Evolutionary conservation across 2,888 invertebrate species (phyloP).

Genomic region (Asteroscopus sphinx): DNA sequence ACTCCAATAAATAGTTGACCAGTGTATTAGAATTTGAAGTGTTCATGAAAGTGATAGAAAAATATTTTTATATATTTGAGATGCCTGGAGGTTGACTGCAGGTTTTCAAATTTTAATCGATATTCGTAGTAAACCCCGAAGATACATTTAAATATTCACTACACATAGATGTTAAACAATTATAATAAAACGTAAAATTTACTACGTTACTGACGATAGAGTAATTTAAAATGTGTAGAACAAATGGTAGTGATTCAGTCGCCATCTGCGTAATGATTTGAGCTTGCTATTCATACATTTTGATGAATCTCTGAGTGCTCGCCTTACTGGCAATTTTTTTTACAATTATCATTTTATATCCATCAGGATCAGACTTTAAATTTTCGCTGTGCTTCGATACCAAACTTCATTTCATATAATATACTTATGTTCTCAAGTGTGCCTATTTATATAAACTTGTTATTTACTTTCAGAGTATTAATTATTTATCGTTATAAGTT

Average conservation of each 20-base stretch:
- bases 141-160: constrained; percentile 53
- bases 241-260: constrained; percentile 41
- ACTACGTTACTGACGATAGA: constrained; percentile 30
- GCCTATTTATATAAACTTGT: constrained; percentile 78
- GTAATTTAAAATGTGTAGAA: constrained; percentile 32
- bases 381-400: constrained; percentile 9
- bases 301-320: constrained; percentile 57
- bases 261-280: constrained; percentile 37
- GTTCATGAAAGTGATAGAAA: constrained; percentile 88
- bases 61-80: constrained; percentile 87
- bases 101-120: constrained; percentile 74
- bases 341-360: constrained; percentile 42
- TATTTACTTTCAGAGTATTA: constrained; percentile 79
- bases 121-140: constrained; percentile 62
- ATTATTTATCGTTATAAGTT: constrained; percentile 71
- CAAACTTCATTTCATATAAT: constrained; percentile 40
- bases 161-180: constrained; percentile 50
- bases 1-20: constrained; percentile 81
- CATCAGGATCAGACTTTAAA: constrained; percentile 4
- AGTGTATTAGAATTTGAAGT: constrained; percentile 83
- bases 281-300: constrained; percentile 39
- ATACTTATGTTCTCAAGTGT: constrained; percentile 73
- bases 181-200: constrained; percentile 39
- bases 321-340: constrained; percentile 22
- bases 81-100: constrained; percentile 70